phyloP scores from a whole-genome alignment of 1,140 invertebrate genomes.

The Macrobrachium nipponense region DNA sequence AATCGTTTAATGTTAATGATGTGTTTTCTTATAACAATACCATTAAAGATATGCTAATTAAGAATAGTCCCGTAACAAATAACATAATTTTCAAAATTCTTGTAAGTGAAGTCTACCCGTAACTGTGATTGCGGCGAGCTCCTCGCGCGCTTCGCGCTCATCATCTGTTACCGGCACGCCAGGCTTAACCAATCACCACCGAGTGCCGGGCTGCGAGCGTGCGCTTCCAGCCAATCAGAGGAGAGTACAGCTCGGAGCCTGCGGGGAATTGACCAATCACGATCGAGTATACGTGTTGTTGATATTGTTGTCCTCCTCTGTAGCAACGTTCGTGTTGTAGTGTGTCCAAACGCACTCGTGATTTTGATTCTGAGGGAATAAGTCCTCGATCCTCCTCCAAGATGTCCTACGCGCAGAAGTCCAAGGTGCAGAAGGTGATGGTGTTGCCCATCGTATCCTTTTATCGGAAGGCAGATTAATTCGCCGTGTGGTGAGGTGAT shows the following conservation, averaged over 20 bases:
- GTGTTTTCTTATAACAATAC: too few species aligned
- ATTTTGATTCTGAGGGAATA: not conserved
- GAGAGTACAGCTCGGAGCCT: not conserved
- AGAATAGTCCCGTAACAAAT: too few species aligned
- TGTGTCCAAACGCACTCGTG: not conserved
- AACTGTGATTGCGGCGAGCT: too few species aligned
- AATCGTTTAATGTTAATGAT: too few species aligned
- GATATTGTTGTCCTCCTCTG: not conserved
- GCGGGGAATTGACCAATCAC: not conserved
- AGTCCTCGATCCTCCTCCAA: conserved; percentile 66
- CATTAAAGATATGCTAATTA: too few species aligned
- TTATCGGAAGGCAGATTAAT: conserved; percentile 47
- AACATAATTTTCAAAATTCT: too few species aligned
- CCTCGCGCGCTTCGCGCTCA: too few species aligned
- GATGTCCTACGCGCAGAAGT: conserved; percentile 92
- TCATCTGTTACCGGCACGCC: too few species aligned
- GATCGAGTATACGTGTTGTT: not conserved
- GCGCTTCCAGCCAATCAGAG: not conserved
- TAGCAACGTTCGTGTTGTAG: not conserved
- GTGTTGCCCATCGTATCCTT: conserved; percentile 89
- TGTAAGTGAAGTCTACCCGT: too few species aligned
- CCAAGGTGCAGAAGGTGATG: conserved; percentile 99
- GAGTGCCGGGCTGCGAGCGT: not conserved
- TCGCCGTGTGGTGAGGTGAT: too few species aligned
- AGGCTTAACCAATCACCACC: too few species aligned